Conservation (phyloP, 2,888 invertebrate species). For the Suillia variegata region DNA sequence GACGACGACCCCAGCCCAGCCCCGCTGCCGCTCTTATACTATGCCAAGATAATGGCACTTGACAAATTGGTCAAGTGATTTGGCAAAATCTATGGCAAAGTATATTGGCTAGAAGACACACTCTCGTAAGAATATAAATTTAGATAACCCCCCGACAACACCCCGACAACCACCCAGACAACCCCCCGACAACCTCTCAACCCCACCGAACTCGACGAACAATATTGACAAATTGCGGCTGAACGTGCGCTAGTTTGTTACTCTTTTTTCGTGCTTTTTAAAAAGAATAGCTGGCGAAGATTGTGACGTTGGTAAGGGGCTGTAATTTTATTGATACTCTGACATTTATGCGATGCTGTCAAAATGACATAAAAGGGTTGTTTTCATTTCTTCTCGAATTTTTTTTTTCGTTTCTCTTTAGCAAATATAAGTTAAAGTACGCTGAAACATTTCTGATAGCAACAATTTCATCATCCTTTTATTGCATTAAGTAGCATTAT, state of each 20-base stretch:
- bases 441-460: background rate
- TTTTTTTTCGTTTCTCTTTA: too few relatives aligned
- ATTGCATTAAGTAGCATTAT: background rate
- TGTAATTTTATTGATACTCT: slow-evolving; percentile 6
- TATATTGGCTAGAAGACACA: slow-evolving; percentile 20
- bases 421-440: too few relatives aligned
- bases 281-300: too few relatives aligned
- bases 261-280: background rate
- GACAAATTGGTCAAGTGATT: slow-evolving; percentile 61
- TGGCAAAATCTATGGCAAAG: slow-evolving; percentile 40
- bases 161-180: too few relatives aligned
- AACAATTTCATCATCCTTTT: background rate
- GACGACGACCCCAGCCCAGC: background rate
- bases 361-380: background rate
- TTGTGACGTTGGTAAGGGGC: too few relatives aligned
- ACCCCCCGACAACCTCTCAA: background rate
- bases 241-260: background rate
- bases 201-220: background rate
- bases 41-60: too few relatives aligned
- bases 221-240: slow-evolving; percentile 27
- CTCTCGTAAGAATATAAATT: slow-evolving; percentile 14
- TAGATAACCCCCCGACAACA: background rate
- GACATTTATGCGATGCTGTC: background rate
- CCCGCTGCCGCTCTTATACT: too few relatives aligned
- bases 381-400: too few relatives aligned